A percentile compares a stretch with the other conserved stretches of the same genome.
phyloP scores from a whole-genome alignment of 2,113 vertebrate species.

The Hypanus sabinus region DNA sequence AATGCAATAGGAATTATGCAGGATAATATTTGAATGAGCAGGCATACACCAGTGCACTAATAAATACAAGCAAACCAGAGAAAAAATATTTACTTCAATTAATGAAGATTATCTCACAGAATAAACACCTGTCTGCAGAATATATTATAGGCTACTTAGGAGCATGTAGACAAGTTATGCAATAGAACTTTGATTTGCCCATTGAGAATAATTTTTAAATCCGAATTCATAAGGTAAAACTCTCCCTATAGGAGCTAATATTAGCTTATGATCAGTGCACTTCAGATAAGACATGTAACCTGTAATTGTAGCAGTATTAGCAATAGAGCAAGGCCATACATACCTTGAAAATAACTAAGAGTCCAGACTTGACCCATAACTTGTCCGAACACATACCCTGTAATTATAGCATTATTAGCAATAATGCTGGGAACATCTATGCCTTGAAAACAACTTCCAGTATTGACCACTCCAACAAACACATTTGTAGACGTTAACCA shows the following conservation, averaged over 20 bases:
- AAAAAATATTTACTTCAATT: neutral
- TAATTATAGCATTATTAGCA: neutral
- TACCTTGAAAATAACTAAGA: neutral
- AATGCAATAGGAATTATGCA: neutral
- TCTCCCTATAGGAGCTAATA: neutral
- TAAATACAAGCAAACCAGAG: neutral
- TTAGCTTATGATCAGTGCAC: neutral
- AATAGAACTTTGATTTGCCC: neutral
- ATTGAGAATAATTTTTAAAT: neutral
- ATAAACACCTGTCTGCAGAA: neutral
- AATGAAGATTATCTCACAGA: neutral
- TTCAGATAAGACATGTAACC: neutral
- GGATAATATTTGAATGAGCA: neutral
- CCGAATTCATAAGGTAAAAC: neutral
- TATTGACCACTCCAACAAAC: neutral
- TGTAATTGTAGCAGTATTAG: neutral
- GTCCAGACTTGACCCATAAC: neutral
- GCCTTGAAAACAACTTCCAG: neutral
- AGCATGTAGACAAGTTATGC: neutral
- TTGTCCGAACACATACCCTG: neutral
- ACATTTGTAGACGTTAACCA: neutral
- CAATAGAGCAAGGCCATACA: neutral
- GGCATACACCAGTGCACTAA: neutral
- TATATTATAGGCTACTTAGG: neutral
- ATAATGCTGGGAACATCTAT: neutral